Evolutionary conservation across 2,113 vertebrate species (phyloP).

Genomic region (Alethe castanea): DNA sequence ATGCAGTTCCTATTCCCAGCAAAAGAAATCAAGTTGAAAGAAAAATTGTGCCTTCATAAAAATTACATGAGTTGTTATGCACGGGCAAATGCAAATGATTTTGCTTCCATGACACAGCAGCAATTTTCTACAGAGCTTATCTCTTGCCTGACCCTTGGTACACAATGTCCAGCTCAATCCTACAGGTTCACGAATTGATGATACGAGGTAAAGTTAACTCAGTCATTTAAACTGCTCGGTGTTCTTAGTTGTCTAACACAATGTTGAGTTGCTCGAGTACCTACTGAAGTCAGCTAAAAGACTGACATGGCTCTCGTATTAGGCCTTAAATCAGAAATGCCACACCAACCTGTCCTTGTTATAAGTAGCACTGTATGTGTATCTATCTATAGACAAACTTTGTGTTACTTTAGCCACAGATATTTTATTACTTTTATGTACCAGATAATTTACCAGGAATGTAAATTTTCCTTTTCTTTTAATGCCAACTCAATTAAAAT

Average conservation of each 20-base stretch:
- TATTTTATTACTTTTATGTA: neutral
- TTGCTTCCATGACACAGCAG: neutral
- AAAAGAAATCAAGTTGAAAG: neutral
- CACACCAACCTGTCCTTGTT: neutral
- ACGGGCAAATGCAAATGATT: neutral
- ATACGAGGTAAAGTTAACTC: neutral
- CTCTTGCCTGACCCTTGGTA: neutral
- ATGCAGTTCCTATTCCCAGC: neutral
- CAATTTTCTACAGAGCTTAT: neutral
- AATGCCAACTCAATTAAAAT: neutral
- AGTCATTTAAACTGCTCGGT: neutral
- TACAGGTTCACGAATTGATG: neutral
- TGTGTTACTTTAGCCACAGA: neutral
- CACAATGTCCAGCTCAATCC: neutral
- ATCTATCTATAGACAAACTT: neutral
- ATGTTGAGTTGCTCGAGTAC: neutral
- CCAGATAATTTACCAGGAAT: neutral
- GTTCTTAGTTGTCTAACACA: neutral
- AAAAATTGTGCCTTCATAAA: neutral
- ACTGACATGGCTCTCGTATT: accelerated
- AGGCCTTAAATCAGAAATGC: neutral
- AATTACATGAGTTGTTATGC: neutral
- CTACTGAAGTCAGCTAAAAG: neutral
- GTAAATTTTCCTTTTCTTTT: neutral
- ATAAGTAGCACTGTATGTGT: neutral